Conservation (phyloP, 2,888 invertebrate species). For the Branchellion lobata region DNA sequence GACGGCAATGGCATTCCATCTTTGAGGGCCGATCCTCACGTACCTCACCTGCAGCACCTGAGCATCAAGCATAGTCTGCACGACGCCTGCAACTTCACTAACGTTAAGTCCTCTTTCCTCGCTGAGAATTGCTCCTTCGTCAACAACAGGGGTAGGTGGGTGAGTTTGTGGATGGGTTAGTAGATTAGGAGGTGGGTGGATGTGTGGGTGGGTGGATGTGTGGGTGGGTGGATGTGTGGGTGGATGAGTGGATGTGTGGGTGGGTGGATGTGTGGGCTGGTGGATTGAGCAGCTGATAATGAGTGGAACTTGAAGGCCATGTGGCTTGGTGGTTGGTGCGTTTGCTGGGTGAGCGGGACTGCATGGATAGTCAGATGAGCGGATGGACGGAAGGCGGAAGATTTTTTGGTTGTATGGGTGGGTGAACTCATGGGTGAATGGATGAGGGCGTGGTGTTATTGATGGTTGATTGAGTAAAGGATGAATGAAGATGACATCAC, state of each 20-base stretch:
- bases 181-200: background rate
- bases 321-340: background rate
- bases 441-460: too few relatives aligned
- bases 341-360: background rate
- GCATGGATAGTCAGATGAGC: background rate
- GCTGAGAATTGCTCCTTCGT: conserved; percentile 80
- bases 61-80: conserved; percentile 84
- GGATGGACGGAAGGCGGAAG: background rate
- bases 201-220: too few relatives aligned
- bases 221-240: background rate
- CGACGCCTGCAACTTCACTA: conserved; percentile 86
- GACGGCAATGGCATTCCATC: conserved; percentile 55
- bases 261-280: too few relatives aligned
- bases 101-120: conserved; percentile 76
- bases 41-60: conserved; percentile 82
- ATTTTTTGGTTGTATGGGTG: background rate
- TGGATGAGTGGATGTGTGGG: background rate
- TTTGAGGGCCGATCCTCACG: conserved; percentile 63
- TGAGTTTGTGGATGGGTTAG: background rate
- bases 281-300: too few relatives aligned
- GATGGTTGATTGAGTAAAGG: too few relatives aligned
- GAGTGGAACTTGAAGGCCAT: too few relatives aligned
- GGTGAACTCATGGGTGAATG: background rate
- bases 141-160: conserved; percentile 71
- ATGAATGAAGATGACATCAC: too few relatives aligned